Conservation (phyloP, 2,888 invertebrate species). For the Synanthedon tipuliformis region DNA sequence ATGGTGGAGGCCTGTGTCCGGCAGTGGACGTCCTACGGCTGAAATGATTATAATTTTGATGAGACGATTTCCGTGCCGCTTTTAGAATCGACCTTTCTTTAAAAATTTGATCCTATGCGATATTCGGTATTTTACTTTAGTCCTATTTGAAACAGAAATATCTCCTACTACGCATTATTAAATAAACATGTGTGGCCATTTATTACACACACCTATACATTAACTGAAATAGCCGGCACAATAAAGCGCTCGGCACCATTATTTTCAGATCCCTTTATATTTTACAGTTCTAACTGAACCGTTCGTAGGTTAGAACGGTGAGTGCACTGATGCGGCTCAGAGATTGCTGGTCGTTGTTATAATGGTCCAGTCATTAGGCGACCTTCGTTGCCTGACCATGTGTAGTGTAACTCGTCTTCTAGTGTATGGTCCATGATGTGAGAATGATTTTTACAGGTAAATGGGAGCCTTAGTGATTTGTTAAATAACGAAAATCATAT, state of each 20-base stretch:
- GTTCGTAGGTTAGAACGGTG: not conserved
- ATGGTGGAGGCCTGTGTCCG: too few species aligned
- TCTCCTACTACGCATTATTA: not conserved
- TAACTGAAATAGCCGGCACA: not conserved
- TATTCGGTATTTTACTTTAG: too few species aligned
- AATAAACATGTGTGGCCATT: not conserved
- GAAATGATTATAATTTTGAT: too few species aligned
- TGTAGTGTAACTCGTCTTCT: not conserved
- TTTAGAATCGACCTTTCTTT: too few species aligned
- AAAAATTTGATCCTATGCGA: too few species aligned
- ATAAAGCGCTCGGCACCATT: not conserved
- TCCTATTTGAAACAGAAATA: too few species aligned
- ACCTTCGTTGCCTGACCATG: constrained; percentile 25
- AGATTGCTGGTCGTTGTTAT: constrained; percentile 16
- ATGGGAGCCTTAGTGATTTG: too few species aligned
- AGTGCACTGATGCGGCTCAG: constrained; percentile 8
- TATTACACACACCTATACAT: not conserved
- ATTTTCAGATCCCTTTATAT: not conserved
- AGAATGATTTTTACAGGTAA: not conserved
- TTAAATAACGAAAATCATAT: too few species aligned
- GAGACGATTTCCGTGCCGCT: too few species aligned
- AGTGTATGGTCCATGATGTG: not conserved
- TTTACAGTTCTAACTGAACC: not conserved
- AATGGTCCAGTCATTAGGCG: constrained; percentile 42
- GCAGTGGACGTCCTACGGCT: too few species aligned